These are phyloP conservation scores for Pseudochirops cupreus DNA, from an alignment of 2,797 vertebrate species.

Conservation along the genomic window DNA sequence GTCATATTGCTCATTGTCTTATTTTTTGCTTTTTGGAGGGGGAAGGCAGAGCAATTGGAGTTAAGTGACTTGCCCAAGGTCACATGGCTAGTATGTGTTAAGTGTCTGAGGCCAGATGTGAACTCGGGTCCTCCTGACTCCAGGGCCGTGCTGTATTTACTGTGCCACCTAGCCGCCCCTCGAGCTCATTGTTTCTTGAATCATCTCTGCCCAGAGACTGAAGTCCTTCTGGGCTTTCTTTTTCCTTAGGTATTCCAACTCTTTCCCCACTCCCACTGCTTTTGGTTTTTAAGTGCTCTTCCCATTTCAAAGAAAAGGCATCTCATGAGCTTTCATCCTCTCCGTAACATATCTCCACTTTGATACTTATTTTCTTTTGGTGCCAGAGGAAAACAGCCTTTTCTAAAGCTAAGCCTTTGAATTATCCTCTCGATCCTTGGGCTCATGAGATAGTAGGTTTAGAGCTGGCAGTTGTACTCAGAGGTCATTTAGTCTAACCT, in stretches of 20 bases:
- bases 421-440: not conserved
- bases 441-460: not conserved
- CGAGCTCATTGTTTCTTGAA: not conserved
- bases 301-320: not conserved
- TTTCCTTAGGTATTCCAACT: not conserved
- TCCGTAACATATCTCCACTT: not conserved
- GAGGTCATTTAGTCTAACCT: not conserved
- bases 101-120: no score
- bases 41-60: no score
- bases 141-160: no score
- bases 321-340: not conserved
- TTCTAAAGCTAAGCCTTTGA: not conserved
- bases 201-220: not conserved
- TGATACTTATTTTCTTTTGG: not conserved
- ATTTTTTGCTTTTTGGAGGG: no score
- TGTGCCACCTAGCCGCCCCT: no score
- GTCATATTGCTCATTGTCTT: not conserved
- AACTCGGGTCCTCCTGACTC: no score
- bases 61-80: no score
- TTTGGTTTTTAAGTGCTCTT: not conserved
- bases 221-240: not conserved
- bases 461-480: not conserved
- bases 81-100: no score
- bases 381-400: not conserved
- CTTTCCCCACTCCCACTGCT: not conserved